Conservation (phyloP, 53 echinoderm and acorn worm species). For the Mesocentrotus franciscanus region DNA sequence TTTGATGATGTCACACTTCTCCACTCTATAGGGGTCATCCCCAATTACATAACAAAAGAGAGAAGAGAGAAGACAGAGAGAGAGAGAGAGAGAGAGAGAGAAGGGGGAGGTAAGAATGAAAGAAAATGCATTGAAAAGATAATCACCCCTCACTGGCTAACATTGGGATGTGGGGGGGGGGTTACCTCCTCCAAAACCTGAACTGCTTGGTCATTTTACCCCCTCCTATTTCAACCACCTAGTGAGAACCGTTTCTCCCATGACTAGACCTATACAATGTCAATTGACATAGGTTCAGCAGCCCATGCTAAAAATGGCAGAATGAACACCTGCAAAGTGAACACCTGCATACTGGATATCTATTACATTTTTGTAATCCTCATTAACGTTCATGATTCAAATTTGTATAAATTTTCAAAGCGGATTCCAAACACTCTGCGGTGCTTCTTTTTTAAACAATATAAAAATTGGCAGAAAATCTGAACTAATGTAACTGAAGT, state of each 20-base stretch:
- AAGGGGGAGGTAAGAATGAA: not conserved
- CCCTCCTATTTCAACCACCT: not conserved
- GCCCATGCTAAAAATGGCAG: not conserved
- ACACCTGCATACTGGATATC: not conserved
- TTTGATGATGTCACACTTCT: no score
- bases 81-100: not conserved
- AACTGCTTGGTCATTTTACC: not conserved
- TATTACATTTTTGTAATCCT: not conserved
- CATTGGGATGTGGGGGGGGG: no score
- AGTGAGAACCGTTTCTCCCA: not conserved
- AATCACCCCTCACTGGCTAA: no score
- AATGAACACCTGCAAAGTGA: no score
- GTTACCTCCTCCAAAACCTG: no score
- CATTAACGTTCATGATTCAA: not conserved
- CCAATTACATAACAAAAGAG: not conserved
- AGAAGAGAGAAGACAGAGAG: not conserved
- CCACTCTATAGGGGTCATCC: no score
- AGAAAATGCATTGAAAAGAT: not conserved
- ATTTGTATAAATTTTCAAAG: not conserved
- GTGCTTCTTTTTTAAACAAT: not conserved
- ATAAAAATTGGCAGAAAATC: not conserved
- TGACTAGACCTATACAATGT: not conserved
- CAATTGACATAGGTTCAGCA: not conserved
- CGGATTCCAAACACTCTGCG: not conserved
- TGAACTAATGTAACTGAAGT: not conserved